These are phyloP conservation scores for Pampus argenteus DNA, from an alignment of 2,797 vertebrate species.

Conservation along the genomic window DNA sequence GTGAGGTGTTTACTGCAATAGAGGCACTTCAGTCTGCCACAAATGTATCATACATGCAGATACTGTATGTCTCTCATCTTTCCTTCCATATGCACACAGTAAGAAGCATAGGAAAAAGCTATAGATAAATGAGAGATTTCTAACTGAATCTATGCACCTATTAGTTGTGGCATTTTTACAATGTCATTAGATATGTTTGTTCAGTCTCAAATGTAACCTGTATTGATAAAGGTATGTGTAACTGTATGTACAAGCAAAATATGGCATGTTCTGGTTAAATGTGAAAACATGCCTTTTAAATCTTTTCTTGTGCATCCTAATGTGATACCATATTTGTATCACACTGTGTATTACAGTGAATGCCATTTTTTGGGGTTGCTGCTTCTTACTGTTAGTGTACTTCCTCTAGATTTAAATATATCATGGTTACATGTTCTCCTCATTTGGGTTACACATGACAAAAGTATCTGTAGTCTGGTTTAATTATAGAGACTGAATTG, in stretches of 20 bases:
- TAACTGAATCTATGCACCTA: neutral
- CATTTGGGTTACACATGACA: neutral
- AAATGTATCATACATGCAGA: slow-evolving; percentile 31
- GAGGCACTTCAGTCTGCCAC: slow-evolving; percentile 7
- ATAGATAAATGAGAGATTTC: slow-evolving; percentile 1
- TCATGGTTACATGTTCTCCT: neutral
- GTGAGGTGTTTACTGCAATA: slow-evolving; percentile 44
- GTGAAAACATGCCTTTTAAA: neutral
- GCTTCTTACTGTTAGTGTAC: too few species aligned
- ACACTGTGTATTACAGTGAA: too few species aligned
- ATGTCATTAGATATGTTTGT: neutral
- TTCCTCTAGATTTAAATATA: too few species aligned
- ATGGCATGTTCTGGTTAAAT: neutral
- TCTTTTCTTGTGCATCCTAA: neutral
- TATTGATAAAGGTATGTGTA: neutral
- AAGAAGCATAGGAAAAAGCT: neutral
- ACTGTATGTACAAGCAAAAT: neutral
- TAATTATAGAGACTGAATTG: neutral
- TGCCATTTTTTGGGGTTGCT: too few species aligned
- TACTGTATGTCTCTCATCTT: neutral
- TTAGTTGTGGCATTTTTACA: neutral
- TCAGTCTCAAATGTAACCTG: neutral
- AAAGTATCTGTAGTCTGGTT: neutral
- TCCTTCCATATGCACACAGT: neutral
- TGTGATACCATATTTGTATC: neutral